Conservation (phyloP, 1,140 invertebrate genomes). For the Drosophila ananassae region DNA sequence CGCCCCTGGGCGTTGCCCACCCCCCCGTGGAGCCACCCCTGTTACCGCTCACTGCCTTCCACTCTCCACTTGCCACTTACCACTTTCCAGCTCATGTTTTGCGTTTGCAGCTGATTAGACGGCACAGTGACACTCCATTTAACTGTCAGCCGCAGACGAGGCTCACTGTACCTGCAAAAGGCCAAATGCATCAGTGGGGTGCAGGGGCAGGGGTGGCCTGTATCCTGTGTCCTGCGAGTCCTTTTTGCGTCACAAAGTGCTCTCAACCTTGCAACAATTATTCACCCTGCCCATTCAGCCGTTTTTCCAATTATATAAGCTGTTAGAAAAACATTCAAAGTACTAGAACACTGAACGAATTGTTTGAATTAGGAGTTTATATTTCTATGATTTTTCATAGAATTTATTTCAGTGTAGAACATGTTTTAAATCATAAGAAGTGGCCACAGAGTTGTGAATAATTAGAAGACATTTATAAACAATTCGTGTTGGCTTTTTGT, state of each 20-base stretch:
- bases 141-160: conserved; percentile 45
- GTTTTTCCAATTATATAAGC: conserved; percentile 39
- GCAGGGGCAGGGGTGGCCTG: not conserved
- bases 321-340: conserved; percentile 25
- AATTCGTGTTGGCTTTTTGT: no score
- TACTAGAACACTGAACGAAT: conserved; percentile 1
- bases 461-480: no score
- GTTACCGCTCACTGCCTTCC: not conserved
- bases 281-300: conserved; percentile 17
- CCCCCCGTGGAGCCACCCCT: not conserved
- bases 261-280: conserved; percentile 27
- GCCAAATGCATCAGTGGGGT: conserved; percentile 17
- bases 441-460: no score
- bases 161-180: conserved; percentile 24
- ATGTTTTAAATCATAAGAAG: no score
- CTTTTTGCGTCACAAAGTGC: conserved; percentile 28
- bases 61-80: not conserved
- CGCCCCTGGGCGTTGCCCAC: not conserved
- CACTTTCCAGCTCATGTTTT: conserved; percentile 1
- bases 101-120: conserved; percentile 52
- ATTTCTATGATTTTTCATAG: not conserved
- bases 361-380: conserved; percentile 1
- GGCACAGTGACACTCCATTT: conserved; percentile 50
- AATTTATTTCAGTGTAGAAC: not conserved
- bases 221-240: conserved; percentile 2